phyloP scores from a whole-genome alignment of 1,140 invertebrate genomes.

The Araneus ventricosus region DNA sequence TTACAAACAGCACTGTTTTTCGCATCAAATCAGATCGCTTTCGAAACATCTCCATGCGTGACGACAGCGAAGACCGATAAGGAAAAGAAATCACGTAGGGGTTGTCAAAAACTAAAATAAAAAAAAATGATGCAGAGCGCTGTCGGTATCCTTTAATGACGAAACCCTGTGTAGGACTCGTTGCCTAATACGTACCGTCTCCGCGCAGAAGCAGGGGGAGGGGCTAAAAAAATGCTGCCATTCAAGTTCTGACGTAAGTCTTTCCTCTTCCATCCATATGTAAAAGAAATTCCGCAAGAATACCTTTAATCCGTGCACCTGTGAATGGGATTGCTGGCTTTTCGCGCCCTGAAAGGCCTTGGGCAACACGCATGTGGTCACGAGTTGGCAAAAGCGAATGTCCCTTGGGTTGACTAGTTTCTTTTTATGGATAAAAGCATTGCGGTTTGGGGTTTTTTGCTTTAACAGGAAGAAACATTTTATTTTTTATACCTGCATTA shows the following conservation, averaged over 20 bases:
- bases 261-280: background rate
- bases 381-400: background rate
- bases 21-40: background rate
- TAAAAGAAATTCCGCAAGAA: constrained; percentile 22
- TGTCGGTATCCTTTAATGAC: constrained; percentile 32
- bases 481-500: too few species aligned
- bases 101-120: background rate
- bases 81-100: constrained; percentile 10
- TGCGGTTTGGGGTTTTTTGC: too few species aligned
- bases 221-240: background rate
- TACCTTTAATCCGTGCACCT: constrained; percentile 26
- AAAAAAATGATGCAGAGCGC: background rate
- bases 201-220: background rate
- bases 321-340: background rate
- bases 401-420: background rate
- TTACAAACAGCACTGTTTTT: background rate
- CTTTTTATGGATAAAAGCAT: background rate
- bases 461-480: too few species aligned
- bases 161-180: constrained; percentile 23
- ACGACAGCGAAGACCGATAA: background rate
- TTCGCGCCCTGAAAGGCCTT: constrained; percentile 6
- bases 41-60: background rate
- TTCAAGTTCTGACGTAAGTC: background rate
- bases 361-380: background rate
- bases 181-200: constrained; percentile 3